Conservation (phyloP, 2,888 invertebrate species). For the Macrostomum cliftonense region DNA sequence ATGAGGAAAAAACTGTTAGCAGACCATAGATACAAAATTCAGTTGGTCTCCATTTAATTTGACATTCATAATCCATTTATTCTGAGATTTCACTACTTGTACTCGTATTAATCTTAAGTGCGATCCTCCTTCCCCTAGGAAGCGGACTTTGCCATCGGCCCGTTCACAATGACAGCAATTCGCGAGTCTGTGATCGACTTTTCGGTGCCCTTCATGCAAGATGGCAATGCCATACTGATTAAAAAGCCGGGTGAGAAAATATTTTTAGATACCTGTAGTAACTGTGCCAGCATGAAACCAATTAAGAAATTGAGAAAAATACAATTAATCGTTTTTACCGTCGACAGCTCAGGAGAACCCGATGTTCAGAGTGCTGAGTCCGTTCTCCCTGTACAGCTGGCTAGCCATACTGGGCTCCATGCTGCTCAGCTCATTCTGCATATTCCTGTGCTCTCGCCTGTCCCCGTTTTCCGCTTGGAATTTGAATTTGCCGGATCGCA, state of each 20-base stretch:
- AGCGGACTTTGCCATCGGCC: slow-evolving; percentile 17
- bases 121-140: slow-evolving; percentile 13
- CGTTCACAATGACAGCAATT: slow-evolving; percentile 16
- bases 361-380: slow-evolving; percentile 16
- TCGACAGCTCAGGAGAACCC: too few species aligned
- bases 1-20: too few species aligned
- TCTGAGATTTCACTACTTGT: too few species aligned
- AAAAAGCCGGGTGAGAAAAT: slow-evolving; percentile 14
- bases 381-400: slow-evolving; percentile 17
- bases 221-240: slow-evolving; percentile 20
- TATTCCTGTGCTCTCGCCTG: slow-evolving; percentile 15
- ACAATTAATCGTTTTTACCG: too few species aligned
- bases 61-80: too few species aligned
- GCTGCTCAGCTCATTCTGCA: slow-evolving; percentile 13
- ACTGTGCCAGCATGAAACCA: too few species aligned
- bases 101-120: too few species aligned
- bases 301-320: too few species aligned
- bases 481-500: not conserved
- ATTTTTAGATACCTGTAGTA: slow-evolving; percentile 12
- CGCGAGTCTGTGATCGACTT: slow-evolving; percentile 16
- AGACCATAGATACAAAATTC: too few species aligned
- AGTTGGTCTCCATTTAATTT: too few species aligned
- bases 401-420: slow-evolving; percentile 14
- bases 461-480: slow-evolving; percentile 5
- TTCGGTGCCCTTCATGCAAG: slow-evolving; percentile 17